Percentiles rank a stretch among this genome's conserved stretches.
Evolutionary conservation across 53 echinoderm and acorn worm genomes (phyloP).

Genomic region (Glandiceps talaboti): DNA sequence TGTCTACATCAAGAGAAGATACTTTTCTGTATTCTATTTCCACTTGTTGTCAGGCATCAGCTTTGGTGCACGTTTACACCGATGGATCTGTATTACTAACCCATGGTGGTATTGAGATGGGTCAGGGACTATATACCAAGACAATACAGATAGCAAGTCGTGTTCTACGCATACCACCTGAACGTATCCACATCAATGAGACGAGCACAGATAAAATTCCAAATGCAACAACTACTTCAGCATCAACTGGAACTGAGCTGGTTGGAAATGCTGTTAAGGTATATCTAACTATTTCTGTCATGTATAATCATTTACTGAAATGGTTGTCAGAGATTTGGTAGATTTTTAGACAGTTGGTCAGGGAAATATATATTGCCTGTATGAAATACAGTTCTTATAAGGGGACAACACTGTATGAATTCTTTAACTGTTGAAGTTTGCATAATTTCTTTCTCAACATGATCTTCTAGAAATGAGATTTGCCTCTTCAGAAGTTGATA

Average conservation of each 20-base stretch:
- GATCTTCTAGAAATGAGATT: no score
- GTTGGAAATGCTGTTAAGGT: constrained; percentile 73
- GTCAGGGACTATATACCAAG: constrained; percentile 90
- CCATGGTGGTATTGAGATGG: constrained; percentile 86
- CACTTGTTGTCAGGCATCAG: constrained; percentile 44
- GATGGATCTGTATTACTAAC: constrained; percentile 74
- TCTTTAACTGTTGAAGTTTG: no score
- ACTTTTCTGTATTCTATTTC: no score
- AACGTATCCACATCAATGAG: constrained; percentile 48
- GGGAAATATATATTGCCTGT: no score
- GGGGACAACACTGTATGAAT: no score
- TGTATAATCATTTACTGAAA: no score
- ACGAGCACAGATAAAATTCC: constrained; percentile 50
- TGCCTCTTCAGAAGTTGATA: no score
- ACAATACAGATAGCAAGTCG: constrained; percentile 74
- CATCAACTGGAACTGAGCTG: constrained; percentile 49
- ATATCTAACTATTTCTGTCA: background rate
- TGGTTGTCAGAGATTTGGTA: no score
- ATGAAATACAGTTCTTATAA: no score
- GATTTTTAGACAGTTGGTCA: no score
- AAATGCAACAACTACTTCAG: constrained; percentile 57
- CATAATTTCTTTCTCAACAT: no score
- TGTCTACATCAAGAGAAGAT: no score
- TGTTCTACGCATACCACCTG: constrained; percentile 33
- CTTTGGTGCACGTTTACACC: constrained; percentile 69